Base-by-base conservation (phyloP, 2,888 invertebrate species). In the Dyspetes luteomarginatus region DNA sequence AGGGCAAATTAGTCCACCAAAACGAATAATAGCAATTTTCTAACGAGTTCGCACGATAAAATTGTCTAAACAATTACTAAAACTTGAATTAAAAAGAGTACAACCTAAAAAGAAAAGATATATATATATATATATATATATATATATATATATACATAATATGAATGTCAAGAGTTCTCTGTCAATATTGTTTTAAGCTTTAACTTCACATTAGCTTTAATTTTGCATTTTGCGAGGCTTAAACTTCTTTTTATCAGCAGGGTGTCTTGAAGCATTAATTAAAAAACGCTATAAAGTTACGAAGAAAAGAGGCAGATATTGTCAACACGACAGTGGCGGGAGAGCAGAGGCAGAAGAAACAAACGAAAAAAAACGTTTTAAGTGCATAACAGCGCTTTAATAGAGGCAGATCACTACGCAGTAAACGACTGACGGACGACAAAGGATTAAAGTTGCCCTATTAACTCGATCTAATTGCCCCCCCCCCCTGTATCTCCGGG, bases 381-480 rank as follows among this genome's bases (percentile, higher is more conserved):
- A 88, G 87, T 85, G 87, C 88, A 86, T 89, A 88, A 90, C 88
- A 87, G 88, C 71, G 80, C 87, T 90, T 89, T 90, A 91, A 90
- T 90, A 89, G 89, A 89, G 88, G 89, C 90, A 87, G 90, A 90
- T 91, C 91, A 85, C 89, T 89, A 89, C 91, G 91, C 90, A 91
- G 90, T 89, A 91, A 91, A 91, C 90, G 90, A 89, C 90, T 90
- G 90, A 91, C 90, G 90, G 91, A 91, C 90, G 91, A 90, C 91
- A 89, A 87, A 89, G 91, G 90, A 91, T 91, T 91, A 91, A 90
- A 90, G 90, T 89, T 91, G 88, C 84, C 87, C 77, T 88, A 89
- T 91, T 92, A 91, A 92, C 91, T 91, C 91, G 91, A 92, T 92
- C 89, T 92, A 91, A 92, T 92, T 92, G 91, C 89, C 88, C 88